Evolutionary conservation across 1,140 invertebrate genomes (phyloP).

Genomic region (Drosophila triauraria): DNA sequence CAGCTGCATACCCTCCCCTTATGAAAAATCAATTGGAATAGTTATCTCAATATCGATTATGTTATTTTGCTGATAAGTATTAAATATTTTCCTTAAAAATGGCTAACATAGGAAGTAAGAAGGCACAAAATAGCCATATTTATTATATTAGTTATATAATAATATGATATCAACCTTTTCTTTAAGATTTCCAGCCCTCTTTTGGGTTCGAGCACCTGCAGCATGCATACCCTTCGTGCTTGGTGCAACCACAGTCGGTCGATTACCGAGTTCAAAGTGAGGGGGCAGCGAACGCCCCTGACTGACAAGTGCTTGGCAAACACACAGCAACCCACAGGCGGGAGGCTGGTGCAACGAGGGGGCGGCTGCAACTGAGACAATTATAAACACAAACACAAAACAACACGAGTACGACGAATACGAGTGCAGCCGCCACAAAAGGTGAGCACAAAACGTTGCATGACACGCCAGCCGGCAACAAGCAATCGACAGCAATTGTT

Average conservation of each 20-base stretch:
- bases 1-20: neutral
- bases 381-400: constrained; percentile 64
- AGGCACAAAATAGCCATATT: too few species aligned
- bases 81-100: neutral
- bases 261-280: constrained; percentile 25
- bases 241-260: constrained; percentile 14
- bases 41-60: neutral
- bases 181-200: neutral
- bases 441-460: constrained; percentile 65
- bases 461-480: constrained; percentile 55
- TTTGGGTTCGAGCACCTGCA: constrained; percentile 6
- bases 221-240: constrained; percentile 9
- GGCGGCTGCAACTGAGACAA: constrained; percentile 47
- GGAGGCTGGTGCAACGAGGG: neutral
- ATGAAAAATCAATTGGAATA: neutral
- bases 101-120: neutral
- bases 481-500: constrained; percentile 51
- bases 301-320: constrained; percentile 58
- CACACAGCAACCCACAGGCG: constrained; percentile 2
- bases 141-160: neutral
- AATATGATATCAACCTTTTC: neutral
- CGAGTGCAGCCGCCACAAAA: constrained; percentile 26
- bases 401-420: constrained; percentile 40
- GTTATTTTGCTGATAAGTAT: too few species aligned
- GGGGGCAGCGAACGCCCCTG: constrained; percentile 69